These are phyloP conservation scores for Trichonephila clavipes DNA, from an alignment of 1,140 invertebrate species.

Conservation along the genomic window DNA sequence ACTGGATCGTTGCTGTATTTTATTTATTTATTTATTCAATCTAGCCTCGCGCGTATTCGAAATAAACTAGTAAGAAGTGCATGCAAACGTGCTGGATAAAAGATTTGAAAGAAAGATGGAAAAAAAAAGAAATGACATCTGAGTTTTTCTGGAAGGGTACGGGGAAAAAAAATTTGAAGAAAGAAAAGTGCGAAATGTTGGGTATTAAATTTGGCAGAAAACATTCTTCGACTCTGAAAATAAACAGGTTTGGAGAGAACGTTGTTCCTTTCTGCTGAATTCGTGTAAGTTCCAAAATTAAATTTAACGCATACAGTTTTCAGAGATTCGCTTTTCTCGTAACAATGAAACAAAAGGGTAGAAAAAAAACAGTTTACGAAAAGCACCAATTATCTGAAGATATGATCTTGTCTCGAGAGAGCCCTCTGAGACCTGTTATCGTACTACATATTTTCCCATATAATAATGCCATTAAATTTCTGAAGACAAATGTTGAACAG, in stretches of 20 bases:
- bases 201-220: slow-evolving; percentile 7
- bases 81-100: not conserved
- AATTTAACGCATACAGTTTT: not conserved
- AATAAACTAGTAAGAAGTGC: not conserved
- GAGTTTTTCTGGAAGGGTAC: not conserved
- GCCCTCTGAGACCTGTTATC: no score
- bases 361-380: not conserved
- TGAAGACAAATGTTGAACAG: no score
- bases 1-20: not conserved
- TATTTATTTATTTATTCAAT: not conserved
- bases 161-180: not conserved
- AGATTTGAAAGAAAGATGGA: slow-evolving; percentile 6
- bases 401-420: no score
- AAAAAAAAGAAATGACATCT: slow-evolving; percentile 6
- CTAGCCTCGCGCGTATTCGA: not conserved
- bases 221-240: not conserved
- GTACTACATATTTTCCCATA: no score
- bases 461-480: no score
- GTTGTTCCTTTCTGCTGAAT: not conserved
- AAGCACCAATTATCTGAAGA: no score
- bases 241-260: not conserved
- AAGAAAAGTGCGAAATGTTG: not conserved
- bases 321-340: no score
- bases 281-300: not conserved
- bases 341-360: not conserved